Evolutionary conservation across 2,797 vertebrate genomes (phyloP).

Genomic region (Gymnothorax javanicus): DNA sequence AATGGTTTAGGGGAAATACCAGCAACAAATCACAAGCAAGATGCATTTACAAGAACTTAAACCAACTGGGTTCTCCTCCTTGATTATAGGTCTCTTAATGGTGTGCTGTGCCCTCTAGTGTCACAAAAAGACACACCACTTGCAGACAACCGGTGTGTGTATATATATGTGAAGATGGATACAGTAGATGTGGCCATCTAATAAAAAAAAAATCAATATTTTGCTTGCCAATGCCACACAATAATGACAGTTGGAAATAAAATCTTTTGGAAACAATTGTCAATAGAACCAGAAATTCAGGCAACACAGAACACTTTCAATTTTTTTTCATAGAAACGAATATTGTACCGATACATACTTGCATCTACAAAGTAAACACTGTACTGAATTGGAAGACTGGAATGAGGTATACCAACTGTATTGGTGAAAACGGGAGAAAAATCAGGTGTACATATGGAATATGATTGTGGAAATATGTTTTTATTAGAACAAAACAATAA

Average conservation of each 20-base stretch:
- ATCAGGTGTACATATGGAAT: not conserved
- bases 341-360: not conserved
- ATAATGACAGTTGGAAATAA: not conserved
- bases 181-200: not conserved
- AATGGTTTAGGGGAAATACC: too few species aligned
- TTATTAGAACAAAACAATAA: constrained; percentile 17
- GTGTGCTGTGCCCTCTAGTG: not conserved
- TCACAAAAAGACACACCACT: not conserved
- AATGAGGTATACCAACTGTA: not conserved
- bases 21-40: too few species aligned
- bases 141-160: not conserved
- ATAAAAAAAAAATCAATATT: not conserved
- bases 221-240: not conserved
- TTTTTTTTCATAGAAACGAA: not conserved
- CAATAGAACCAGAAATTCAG: not conserved
- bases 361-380: not conserved
- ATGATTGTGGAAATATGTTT: constrained; percentile 17
- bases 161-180: too few species aligned
- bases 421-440: not conserved
- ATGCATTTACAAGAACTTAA: too few species aligned
- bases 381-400: not conserved
- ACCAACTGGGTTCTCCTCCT: too few species aligned
- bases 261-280: not conserved
- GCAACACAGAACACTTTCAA: not conserved
- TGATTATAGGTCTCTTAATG: too few species aligned